Percentiles rank a stretch among this genome's conserved stretches.
phyloP scores from a whole-genome alignment of 2,888 invertebrate genomes.

The Carcina quercana region DNA sequence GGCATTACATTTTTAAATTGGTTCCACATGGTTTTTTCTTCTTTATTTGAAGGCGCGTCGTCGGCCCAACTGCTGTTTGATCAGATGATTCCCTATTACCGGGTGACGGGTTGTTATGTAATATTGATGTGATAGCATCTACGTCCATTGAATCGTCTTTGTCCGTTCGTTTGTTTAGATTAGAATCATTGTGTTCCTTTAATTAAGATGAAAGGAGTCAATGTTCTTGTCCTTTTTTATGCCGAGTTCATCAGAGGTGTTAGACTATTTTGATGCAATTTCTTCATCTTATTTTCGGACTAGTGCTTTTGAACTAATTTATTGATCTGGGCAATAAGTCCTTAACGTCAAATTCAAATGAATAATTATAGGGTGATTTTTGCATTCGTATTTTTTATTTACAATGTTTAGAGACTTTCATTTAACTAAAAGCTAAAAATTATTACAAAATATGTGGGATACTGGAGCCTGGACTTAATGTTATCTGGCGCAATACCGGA shows the following conservation, averaged over 20 bases:
- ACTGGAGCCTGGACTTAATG: too few species aligned
- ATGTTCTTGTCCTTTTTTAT: constrained; percentile 12
- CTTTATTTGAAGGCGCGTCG: constrained; percentile 20
- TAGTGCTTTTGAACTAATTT: neutral
- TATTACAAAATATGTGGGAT: too few species aligned
- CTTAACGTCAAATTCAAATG: too few species aligned
- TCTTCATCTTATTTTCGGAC: neutral
- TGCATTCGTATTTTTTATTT: too few species aligned
- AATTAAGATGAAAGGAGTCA: constrained; percentile 37
- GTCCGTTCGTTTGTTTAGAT: constrained; percentile 33
- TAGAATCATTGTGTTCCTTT: constrained; percentile 30
- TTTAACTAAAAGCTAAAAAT: too few species aligned
- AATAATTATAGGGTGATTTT: too few species aligned
- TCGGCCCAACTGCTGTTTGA: constrained; percentile 38
- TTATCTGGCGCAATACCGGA: too few species aligned
- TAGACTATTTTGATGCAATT: neutral
- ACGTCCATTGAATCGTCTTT: constrained; percentile 42
- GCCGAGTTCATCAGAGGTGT: neutral
- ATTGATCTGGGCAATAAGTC: too few species aligned
- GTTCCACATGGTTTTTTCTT: too few species aligned
- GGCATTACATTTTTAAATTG: too few species aligned
- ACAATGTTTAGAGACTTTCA: too few species aligned
- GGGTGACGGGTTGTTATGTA: constrained; percentile 48
- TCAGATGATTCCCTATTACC: constrained; percentile 48
- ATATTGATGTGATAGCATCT: constrained; percentile 60